Conservation (phyloP, 2,888 invertebrate genomes). For the Venusia cambrica region DNA sequence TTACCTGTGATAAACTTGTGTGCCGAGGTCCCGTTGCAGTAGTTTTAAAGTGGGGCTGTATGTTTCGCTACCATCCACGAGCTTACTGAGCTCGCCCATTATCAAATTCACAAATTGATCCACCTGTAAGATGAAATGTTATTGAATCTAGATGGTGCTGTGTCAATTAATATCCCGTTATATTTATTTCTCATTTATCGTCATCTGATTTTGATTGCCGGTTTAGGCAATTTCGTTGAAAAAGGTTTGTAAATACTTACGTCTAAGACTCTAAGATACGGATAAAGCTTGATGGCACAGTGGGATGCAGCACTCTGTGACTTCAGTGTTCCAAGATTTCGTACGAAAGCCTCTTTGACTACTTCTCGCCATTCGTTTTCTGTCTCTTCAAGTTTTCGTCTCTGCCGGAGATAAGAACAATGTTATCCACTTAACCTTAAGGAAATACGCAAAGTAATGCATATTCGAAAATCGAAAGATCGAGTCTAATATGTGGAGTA, state of each 20-base stretch:
- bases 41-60: conserved; percentile 86
- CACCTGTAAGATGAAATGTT: conserved; percentile 42
- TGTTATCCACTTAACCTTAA: too few relatives aligned
- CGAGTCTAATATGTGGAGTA: too few relatives aligned
- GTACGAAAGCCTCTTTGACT: conserved; percentile 83
- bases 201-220: too few relatives aligned
- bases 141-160: too few relatives aligned
- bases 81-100: conserved; percentile 84
- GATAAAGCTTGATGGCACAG: conserved; percentile 83
- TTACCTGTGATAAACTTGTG: conserved; percentile 83
- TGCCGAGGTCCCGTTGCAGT: conserved; percentile 85
- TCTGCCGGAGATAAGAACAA: conserved; percentile 66
- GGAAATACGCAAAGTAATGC: too few relatives aligned
- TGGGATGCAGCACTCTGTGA: conserved; percentile 81
- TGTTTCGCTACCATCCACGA: conserved; percentile 89
- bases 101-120: conserved; percentile 83
- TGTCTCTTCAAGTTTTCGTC: conserved; percentile 81
- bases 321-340: conserved; percentile 85
- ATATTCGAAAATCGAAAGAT: too few relatives aligned
- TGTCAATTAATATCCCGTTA: too few relatives aligned
- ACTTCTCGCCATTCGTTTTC: conserved; percentile 84
- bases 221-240: too few relatives aligned
- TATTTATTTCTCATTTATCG: too few relatives aligned
- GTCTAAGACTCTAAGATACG: conserved; percentile 85
- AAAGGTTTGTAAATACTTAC: conserved; percentile 53